Base-by-base conservation (phyloP, 2,888 invertebrate species). In the Rhagophthalmus giganteus region DNA sequence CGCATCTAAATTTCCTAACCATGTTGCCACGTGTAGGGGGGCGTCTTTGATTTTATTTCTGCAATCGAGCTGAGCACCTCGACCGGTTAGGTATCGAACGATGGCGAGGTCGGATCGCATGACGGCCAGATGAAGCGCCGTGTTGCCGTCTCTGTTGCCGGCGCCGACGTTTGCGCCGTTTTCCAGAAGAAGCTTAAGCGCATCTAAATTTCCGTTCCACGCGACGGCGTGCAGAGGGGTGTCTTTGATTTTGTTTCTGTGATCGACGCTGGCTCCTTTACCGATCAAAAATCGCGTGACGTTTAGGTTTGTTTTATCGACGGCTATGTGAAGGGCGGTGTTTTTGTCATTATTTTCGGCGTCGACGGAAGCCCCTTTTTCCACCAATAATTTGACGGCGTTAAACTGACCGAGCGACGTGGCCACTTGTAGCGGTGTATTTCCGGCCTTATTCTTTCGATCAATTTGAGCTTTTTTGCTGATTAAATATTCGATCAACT, bases 371-470 rank as follows among this genome's bases (percentile, higher is more conserved):
- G 15, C 15, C 8, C 33, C 33, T 6, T 33, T 13, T 6, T 33
- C 14, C n/a, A 33, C n/a, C 7, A 33, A 16, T 11, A 33, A n/a
- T 13, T 33, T 13, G 14, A 16, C 15, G 6, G 15, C 14, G 2
- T 33, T 33, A 2, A 12, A 9, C 16, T 5, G n/a, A 13, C 33
- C 33, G 9, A 15, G 16, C 14, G 16, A 33, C 1, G 33, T 16
- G 16, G 33, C 33, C 7, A 33, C 14, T 9, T 33, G 33, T 5
- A 33, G 33, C 5, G 33, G 33, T 2, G 33, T 33, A 15, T 33
- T 33, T 6, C 15, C 15, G 4, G 14, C 33, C n/a, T 33, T 16
- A 13, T 33, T 33, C 5, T 13, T 33, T 15, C n/a, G n/a, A n/a
- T n/a, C n/a, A n/a, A n/a, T n/a, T n/a, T n/a, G n/a, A n/a, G n/a